Conservation (phyloP, 2,888 invertebrate species). For the Cerastis leucographa region DNA sequence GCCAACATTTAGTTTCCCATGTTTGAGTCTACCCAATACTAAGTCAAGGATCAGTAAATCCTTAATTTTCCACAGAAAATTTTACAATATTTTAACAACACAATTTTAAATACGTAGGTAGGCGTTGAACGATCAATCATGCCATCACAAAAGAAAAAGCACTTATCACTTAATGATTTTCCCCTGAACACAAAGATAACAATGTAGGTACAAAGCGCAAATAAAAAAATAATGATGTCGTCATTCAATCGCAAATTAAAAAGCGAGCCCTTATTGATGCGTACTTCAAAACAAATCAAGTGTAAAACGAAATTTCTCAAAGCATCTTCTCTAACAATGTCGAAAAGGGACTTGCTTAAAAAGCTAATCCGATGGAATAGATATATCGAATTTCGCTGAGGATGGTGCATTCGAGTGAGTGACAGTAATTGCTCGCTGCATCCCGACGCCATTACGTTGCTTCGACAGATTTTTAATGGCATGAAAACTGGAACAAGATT, state of each 20-base stretch:
- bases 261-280: conserved; percentile 45
- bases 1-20: too few species aligned
- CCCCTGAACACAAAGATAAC: conserved; percentile 26
- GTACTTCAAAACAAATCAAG: conserved; percentile 50
- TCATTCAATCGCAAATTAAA: conserved; percentile 55
- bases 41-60: neutral
- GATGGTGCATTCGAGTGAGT: conserved; percentile 68
- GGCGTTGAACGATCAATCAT: conserved; percentile 12
- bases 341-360: conserved; percentile 41
- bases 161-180: conserved; percentile 41
- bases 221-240: conserved; percentile 57
- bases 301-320: conserved; percentile 41
- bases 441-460: conserved; percentile 64
- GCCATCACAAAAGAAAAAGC: conserved; percentile 31
- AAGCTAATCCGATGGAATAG: conserved; percentile 64
- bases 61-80: neutral
- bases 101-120: neutral
- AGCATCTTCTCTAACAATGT: conserved; percentile 34
- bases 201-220: conserved; percentile 13
- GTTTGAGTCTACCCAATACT: neutral
- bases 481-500: conserved; percentile 68
- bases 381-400: conserved; percentile 65
- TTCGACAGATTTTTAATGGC: conserved; percentile 75
- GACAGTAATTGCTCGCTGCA: conserved; percentile 80
- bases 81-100: neutral